Conservation (phyloP, 2,797 vertebrate genomes). For the Girardinus metallicus region DNA sequence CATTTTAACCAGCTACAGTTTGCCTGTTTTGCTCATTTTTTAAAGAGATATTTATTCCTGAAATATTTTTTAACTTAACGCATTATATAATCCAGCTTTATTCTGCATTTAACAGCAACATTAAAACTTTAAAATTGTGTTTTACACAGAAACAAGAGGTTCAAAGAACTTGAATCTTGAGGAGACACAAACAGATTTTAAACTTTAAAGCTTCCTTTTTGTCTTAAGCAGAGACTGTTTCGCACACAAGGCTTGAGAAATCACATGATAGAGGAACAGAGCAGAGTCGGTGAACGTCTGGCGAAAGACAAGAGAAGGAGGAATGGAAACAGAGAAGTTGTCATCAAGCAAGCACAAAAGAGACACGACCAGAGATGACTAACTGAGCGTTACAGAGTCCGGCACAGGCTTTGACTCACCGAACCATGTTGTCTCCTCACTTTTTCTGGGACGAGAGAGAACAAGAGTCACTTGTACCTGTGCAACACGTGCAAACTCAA, state of each 20-base stretch:
- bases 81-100: not conserved
- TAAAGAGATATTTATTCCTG: not conserved
- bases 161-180: not conserved
- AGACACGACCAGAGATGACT: constrained; percentile 17
- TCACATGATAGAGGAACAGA: constrained; percentile 65
- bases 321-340: constrained; percentile 76
- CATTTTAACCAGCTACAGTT: not conserved
- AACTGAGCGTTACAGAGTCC: constrained; percentile 25
- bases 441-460: constrained; percentile 61
- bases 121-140: not conserved
- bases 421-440: constrained; percentile 79
- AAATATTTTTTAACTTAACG: not conserved
- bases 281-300: constrained; percentile 40
- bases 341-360: constrained; percentile 30
- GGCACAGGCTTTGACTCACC: constrained; percentile 74
- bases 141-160: not conserved
- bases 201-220: constrained; percentile 22
- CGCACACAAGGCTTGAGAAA: constrained; percentile 12
- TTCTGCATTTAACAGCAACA: not conserved
- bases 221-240: constrained; percentile 14
- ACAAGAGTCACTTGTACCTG: constrained; percentile 49
- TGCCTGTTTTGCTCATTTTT: not conserved
- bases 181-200: not conserved
- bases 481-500: constrained; percentile 40
- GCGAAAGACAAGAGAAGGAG: constrained; percentile 59